Evolutionary conservation across 2,113 vertebrate species (phyloP).

Genomic region (Seriola rivoliana): DNA sequence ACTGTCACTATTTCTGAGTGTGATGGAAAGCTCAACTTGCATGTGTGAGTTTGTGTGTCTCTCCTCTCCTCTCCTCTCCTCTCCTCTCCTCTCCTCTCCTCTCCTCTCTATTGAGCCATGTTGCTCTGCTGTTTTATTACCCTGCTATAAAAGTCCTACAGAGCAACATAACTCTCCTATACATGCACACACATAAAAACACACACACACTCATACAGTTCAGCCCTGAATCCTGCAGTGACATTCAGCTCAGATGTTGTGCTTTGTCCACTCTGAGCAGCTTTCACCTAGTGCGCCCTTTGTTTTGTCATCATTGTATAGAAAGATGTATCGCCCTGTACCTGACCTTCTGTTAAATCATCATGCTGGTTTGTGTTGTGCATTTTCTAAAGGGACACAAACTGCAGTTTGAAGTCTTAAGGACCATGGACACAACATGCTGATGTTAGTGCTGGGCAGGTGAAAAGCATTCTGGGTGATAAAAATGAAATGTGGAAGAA

Average conservation of each 20-base stretch:
- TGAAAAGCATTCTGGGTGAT: not conserved
- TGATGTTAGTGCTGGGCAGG: not conserved
- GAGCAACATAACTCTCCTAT: slow-evolving; percentile 37
- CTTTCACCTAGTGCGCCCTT: not conserved
- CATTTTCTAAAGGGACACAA: not conserved
- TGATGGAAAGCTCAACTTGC: slow-evolving; percentile 21
- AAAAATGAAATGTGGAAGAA: not conserved
- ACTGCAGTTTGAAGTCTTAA: not conserved
- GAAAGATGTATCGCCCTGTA: slow-evolving; percentile 1
- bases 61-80: not conserved
- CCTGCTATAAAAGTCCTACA: slow-evolving; percentile 28
- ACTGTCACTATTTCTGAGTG: slow-evolving; percentile 32
- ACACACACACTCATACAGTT: not conserved
- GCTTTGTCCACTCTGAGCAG: slow-evolving; percentile 18
- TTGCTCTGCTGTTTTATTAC: slow-evolving; percentile 37
- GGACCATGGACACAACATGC: not conserved
- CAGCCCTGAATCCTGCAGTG: slow-evolving; percentile 16
- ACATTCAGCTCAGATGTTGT: slow-evolving; percentile 25
- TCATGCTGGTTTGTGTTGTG: not conserved
- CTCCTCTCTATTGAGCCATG: slow-evolving; percentile 1
- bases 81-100: not conserved
- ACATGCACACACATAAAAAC: not conserved
- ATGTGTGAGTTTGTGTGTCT: not conserved
- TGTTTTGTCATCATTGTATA: not conserved
- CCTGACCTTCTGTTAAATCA: slow-evolving; percentile 8